phyloP scores from a whole-genome alignment of 2,888 invertebrate genomes.

The Campoplex nolae region DNA sequence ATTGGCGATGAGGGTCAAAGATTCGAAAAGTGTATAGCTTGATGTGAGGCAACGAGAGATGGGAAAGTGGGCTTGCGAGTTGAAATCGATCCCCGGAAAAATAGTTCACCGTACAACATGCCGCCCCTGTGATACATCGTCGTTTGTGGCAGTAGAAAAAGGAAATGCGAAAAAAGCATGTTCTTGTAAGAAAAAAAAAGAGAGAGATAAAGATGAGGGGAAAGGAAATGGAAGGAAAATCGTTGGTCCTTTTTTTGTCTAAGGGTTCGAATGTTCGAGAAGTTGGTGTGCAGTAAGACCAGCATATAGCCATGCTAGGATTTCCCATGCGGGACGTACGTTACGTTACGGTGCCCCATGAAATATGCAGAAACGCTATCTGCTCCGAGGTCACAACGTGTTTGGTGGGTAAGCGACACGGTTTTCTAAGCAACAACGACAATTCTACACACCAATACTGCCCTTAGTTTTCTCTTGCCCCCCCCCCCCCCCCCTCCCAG shows the following conservation, averaged over 20 bases:
- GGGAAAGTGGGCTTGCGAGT: slow-evolving; percentile 52
- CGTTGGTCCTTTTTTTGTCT: slow-evolving; percentile 31
- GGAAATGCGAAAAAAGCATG: slow-evolving; percentile 60
- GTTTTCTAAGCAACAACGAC: slow-evolving; percentile 68
- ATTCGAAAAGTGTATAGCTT: slow-evolving; percentile 28
- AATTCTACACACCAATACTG: slow-evolving; percentile 26
- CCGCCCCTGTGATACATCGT: slow-evolving; percentile 66
- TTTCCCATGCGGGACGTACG: slow-evolving; percentile 83
- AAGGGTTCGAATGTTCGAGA: slow-evolving; percentile 68
- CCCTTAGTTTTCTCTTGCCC: slow-evolving; percentile 24
- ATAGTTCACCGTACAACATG: slow-evolving; percentile 66
- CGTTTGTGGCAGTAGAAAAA: slow-evolving; percentile 36
- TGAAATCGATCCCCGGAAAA: slow-evolving; percentile 69
- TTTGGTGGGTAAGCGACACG: slow-evolving; percentile 71
- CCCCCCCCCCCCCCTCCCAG: background rate
- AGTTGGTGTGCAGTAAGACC: slow-evolving; percentile 67
- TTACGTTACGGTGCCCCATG: slow-evolving; percentile 79
- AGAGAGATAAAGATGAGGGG: slow-evolving; percentile 52
- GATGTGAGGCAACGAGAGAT: slow-evolving; percentile 6
- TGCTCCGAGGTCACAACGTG: slow-evolving; percentile 74
- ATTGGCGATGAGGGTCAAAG: slow-evolving; percentile 43
- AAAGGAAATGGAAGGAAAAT: slow-evolving; percentile 63
- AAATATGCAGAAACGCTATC: slow-evolving; percentile 81
- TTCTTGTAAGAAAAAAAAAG: slow-evolving; percentile 19
- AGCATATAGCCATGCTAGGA: slow-evolving; percentile 76